Base-by-base conservation (phyloP, 2,888 invertebrate species). In the Phengaris alcon region DNA sequence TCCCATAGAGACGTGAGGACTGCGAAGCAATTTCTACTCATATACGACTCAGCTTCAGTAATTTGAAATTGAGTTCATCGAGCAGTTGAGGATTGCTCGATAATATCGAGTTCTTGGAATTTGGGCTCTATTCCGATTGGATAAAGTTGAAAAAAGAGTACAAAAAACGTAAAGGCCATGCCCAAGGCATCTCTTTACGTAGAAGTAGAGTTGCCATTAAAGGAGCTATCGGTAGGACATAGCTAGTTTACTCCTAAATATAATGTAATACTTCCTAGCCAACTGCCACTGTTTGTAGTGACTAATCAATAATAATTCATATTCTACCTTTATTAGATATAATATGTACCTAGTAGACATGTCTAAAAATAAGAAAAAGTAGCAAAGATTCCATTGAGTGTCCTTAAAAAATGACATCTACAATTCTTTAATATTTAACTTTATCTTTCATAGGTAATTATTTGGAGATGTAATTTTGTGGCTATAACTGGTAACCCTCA, bases 11-110 rank as follows among this genome's bases (percentile, higher is more conserved):
- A 80, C 79, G 80, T 72, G 76, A 74, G 76, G 73, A 69, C 75
- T 76, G 77, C 79, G 75, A 76, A 78, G 75, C 80, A 77, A 81
- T 81, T 79, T 79, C 79, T 75, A 78, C 76, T 81, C 78, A 76
- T 74, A 79, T 75, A 78, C 75, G 74, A 73, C 74, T 74, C 70
- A 72, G 76, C 79, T 78, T 74, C 76, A 72, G 77, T 77, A 76
- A 79, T 80, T 79, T 77, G 77, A 79, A 78, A 79, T 76, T 76
- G 76, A 80, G 74, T 78, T 76, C 78, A 78, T 77, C 77, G 78
- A 74, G 73, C 76, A 77, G 73, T 75, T 76, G 77, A 68, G 75
- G 59, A 77, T 78, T 74, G 54, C 75, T 74, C 74, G 51, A 57
- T n/a, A 69, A 8, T 55, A 5, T 51, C 3, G 51, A 7, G 57